Base-by-base conservation (phyloP, 2,888 invertebrate species). In the Oligia strigilis region DNA sequence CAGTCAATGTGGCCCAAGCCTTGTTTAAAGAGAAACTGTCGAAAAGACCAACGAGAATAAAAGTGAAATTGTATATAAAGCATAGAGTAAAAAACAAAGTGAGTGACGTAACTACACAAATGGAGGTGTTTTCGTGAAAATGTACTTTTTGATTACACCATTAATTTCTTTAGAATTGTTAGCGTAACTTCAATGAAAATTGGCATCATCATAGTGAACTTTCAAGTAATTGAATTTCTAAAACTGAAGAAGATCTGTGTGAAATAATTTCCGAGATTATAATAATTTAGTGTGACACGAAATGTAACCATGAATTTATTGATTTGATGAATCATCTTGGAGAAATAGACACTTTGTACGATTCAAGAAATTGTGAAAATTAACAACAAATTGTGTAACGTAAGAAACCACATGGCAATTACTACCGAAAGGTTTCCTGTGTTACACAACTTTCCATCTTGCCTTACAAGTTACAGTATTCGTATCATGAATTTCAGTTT, bases 401-500 rank as follows among this genome's bases (percentile, higher is more conserved):
- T 87, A 84, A 72, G 87, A 88, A 90, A 89, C 87, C 89, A 78
- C 73, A 40, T 69, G 36, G 58, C 40, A 67, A 49, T 40, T 62
- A 60, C 19, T 72, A 55, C 14, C 4, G 46, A 80, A 58, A 49
- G 89, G 90, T 90, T 90, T 90, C 82, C 77, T 87, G 86, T 83
- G 85, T 90, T 90, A 91, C 89, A 87, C 86, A 84, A 72, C 73
- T 69, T 77, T 79, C 17, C 74, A 83, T 81, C 72, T 72, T 71
- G 60, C 72, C 49, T 75, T 78, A 77, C 55, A 40, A 17, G n/a
- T 40, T 19, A 60, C 79, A 90, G 92, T 93, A 91, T 92, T 91
- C 93, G 90, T 92, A 91, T 75, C 92, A 93, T 94, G 94, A 94
- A 72, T 80, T 77, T 46, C 46, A 17, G 8, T 23, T 58, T 40